Evolutionary conservation across 2,113 vertebrate genomes (phyloP).

Genomic region (Marcusenius ussheri): DNA sequence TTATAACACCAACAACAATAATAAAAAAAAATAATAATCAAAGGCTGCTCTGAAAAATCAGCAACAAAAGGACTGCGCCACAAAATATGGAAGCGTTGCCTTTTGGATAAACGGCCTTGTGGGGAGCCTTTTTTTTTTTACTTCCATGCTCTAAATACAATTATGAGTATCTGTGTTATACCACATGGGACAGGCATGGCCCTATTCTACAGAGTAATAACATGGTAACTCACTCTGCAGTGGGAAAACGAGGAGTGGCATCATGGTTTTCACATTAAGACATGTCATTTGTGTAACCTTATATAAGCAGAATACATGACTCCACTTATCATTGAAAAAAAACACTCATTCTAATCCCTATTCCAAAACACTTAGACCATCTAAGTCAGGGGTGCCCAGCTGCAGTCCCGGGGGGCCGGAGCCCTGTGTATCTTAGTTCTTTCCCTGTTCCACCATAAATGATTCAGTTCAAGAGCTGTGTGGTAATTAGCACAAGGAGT

Average conservation of each 20-base stretch:
- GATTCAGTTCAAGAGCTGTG: no score
- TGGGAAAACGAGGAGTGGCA: not conserved
- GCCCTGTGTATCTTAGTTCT: no score
- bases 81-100: not conserved
- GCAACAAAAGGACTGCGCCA: not conserved
- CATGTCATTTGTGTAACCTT: not conserved
- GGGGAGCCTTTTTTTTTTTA: not conserved
- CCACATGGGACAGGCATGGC: not conserved
- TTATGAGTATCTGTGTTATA: not conserved
- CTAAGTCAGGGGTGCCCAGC: not conserved
- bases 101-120: not conserved
- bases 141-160: not conserved
- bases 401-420: no score
- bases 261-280: not conserved
- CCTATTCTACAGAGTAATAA: not conserved
- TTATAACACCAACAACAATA: not conserved
- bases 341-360: not conserved
- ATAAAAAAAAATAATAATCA: not conserved
- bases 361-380: not conserved
- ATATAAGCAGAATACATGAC: not conserved
- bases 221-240: not conserved
- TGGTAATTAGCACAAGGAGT: no score
- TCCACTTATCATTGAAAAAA: not conserved
- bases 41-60: not conserved
- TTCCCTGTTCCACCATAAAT: no score